Base-by-base conservation (phyloP, 2,113 vertebrate species). In the Notothenia coriiceps region DNA sequence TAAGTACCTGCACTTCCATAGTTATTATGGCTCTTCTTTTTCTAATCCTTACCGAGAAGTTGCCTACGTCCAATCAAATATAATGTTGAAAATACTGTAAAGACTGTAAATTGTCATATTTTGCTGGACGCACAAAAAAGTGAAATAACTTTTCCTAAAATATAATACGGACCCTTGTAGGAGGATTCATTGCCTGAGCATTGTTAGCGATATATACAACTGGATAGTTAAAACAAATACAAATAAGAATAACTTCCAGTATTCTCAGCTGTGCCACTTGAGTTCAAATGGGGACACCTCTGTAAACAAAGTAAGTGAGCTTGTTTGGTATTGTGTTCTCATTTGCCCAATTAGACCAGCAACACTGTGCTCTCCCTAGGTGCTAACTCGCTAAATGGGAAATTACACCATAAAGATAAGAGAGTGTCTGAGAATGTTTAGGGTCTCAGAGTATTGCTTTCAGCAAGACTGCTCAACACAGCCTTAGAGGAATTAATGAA, bases 331-430 rank as follows among this genome's bases (percentile, higher is more conserved):
- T 86, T 89, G 74, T 89, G 74, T 89, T 89, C 79, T 82, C 80
- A 88, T 92, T 90, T 88, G 72, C 79, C 83, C 89, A 92, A 92
- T 93, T 93, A 93, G 90, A 88, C 86, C 82, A 83, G 77, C 88
- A 86, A 73, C 83, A 83, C 72, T 78, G 81, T 85, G 83, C 88
- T 90, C 88, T 86, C 82, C 90, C 93, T 78, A 82, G 85, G 86
- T 92, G 85, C 83, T 90, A 87, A 92, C 84, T 86, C 80, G 69
- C 86, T 93, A 92, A 93, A 93, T 91, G 81, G 88, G 85, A 93
- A 94, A 94, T 93, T 89, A 93, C 88, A 91, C 88, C 85, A 90
- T 88, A 88, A 90, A 94, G 92, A 93, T 93, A 94, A 92, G 93
- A 84, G 84, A 88, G 86, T 88, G 87, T 91, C 74, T 52, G 82